Conservation (phyloP, 2,888 invertebrate species). For the Gonocerus acuteangulatus region DNA sequence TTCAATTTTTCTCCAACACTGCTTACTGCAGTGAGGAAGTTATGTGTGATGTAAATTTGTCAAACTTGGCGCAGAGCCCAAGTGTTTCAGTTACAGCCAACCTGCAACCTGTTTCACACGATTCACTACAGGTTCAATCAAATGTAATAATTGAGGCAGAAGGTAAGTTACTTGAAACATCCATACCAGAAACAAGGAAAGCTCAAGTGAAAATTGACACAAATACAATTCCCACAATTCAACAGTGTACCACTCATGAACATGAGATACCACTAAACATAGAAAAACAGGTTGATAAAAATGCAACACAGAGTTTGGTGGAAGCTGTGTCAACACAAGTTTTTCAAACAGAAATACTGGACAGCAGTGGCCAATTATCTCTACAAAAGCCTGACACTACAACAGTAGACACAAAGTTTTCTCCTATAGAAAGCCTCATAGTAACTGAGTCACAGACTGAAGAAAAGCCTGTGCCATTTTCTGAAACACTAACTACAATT, state of each 20-base stretch:
- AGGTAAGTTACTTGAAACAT: constrained; percentile 40
- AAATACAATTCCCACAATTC: constrained; percentile 41
- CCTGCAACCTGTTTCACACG: constrained; percentile 25
- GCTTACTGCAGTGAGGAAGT: constrained; percentile 34
- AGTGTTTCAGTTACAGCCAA: constrained; percentile 28
- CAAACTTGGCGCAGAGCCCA: constrained; percentile 33
- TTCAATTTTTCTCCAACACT: constrained; percentile 33
- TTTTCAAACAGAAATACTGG: constrained; percentile 31
- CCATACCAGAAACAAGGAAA: constrained; percentile 43
- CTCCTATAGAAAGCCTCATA: constrained; percentile 55
- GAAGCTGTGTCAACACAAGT: constrained; percentile 34
- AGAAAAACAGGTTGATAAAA: constrained; percentile 26
- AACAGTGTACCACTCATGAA: constrained; percentile 32
- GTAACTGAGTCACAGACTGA: constrained; percentile 52
- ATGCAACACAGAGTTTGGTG: constrained; percentile 30
- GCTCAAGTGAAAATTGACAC: constrained; percentile 44
- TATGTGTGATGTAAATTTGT: constrained; percentile 33
- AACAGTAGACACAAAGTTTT: constrained; percentile 53
- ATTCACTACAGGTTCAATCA: constrained; percentile 33
- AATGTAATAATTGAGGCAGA: constrained; percentile 40
- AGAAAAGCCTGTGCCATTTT: constrained; percentile 53
- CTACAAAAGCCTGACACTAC: constrained; percentile 45
- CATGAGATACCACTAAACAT: constrained; percentile 30
- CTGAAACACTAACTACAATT: constrained; percentile 35
- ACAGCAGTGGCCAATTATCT: constrained; percentile 28